Evolutionary conservation across 1,140 invertebrate species (phyloP).

Genomic region (Ostrea denselamellosa): DNA sequence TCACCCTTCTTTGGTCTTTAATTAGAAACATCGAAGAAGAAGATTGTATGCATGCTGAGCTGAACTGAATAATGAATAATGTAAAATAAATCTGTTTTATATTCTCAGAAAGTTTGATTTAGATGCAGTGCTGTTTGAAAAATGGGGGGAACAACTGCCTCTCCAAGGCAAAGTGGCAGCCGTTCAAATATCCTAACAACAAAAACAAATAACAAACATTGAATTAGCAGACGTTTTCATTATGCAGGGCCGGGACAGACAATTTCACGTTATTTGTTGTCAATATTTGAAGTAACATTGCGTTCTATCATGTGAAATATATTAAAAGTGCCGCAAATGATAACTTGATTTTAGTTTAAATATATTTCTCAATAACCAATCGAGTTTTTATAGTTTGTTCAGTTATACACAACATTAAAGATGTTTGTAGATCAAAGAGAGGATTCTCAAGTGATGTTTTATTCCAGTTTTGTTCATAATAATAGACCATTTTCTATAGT

Average conservation of each 20-base stretch:
- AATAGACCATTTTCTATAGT: background rate
- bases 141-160: constrained; percentile 22
- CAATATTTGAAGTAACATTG: constrained; percentile 38
- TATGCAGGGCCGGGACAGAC: background rate
- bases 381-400: constrained; percentile 33
- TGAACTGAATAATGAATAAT: constrained; percentile 33
- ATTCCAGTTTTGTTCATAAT: background rate
- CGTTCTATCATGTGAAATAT: constrained; percentile 18
- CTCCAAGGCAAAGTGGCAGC: constrained; percentile 33
- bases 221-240: constrained; percentile 35
- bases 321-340: constrained; percentile 24
- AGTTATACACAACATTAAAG: constrained; percentile 17
- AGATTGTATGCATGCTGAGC: constrained; percentile 9
- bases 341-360: constrained; percentile 32
- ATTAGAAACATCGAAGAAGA: background rate
- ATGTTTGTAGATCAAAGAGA: constrained; percentile 21
- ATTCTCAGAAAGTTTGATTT: constrained; percentile 32
- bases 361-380: constrained; percentile 29
- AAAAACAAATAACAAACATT: constrained; percentile 40
- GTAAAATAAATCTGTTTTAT: constrained; percentile 40
- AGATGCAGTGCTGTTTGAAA: constrained; percentile 33
- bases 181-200: constrained; percentile 36
- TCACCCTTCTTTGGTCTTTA: background rate
- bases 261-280: constrained; percentile 29
- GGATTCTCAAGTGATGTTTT: background rate